A percentile compares a stretch with the other conserved stretches of the same genome.
phyloP scores from a whole-genome alignment of 2,888 invertebrate genomes.

The Baronia brevicornis region DNA sequence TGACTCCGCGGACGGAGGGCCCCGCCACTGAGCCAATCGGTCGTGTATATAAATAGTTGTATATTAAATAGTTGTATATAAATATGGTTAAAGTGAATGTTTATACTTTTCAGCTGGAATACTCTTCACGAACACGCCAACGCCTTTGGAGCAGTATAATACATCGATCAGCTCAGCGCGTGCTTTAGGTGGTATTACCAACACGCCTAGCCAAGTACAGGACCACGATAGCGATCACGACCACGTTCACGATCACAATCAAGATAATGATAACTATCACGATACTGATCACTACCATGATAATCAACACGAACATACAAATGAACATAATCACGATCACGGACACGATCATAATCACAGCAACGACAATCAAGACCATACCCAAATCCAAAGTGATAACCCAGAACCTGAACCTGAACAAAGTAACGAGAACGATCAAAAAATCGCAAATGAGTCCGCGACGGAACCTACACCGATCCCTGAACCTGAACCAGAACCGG shows the following conservation, averaged over 20 bases:
- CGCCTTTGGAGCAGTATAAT: constrained; percentile 72
- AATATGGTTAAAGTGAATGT: constrained; percentile 6
- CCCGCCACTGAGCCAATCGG: too few relatives aligned
- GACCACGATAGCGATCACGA: constrained; percentile 25
- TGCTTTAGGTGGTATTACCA: constrained; percentile 72
- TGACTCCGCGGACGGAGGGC: too few relatives aligned
- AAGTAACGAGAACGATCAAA: constrained; percentile 15
- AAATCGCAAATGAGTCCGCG: too few relatives aligned
- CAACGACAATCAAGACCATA: constrained; percentile 23
- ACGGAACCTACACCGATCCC: constrained; percentile 19
- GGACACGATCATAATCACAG: constrained; percentile 23
- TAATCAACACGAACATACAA: too few relatives aligned
- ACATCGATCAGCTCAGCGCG: constrained; percentile 73
- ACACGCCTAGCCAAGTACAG: constrained; percentile 21
- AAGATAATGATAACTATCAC: constrained; percentile 26
- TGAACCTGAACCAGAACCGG: constrained; percentile 22
- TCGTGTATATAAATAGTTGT: too few relatives aligned
- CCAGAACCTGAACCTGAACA: constrained; percentile 17
- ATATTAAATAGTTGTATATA: too few relatives aligned
- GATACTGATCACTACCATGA: constrained; percentile 26
- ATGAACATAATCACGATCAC: constrained; percentile 31
- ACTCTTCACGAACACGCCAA: constrained; percentile 79
- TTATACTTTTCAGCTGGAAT: constrained; percentile 77
- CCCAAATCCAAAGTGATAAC: constrained; percentile 21
- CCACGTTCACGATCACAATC: constrained; percentile 19